Percentiles rank a stretch among this genome's conserved stretches.
phyloP scores from a whole-genome alignment of 2,888 invertebrate species.

The Nasonovia ribisnigri region DNA sequence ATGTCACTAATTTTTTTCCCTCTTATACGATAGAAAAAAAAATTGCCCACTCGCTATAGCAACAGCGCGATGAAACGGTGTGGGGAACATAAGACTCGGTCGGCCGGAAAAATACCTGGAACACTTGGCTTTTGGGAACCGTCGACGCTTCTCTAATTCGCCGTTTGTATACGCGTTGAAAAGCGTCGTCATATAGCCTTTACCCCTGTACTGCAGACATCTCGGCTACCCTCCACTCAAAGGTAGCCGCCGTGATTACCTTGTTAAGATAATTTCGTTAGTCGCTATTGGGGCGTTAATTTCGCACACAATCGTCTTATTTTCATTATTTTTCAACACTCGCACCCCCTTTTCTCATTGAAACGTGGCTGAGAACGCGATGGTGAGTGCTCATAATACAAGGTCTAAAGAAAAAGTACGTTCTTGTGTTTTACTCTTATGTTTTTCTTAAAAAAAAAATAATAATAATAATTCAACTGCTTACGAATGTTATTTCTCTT shows the following conservation, averaged over 20 bases:
- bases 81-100: slow-evolving; percentile 25
- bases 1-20: background rate
- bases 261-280: slow-evolving; percentile 62
- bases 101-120: slow-evolving; percentile 53
- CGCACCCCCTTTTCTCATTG: background rate
- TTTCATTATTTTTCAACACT: slow-evolving; percentile 31
- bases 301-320: slow-evolving; percentile 44
- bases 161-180: slow-evolving; percentile 23
- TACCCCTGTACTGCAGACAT: slow-evolving; percentile 14
- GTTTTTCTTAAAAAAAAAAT: slow-evolving; percentile 19
- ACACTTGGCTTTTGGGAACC: slow-evolving; percentile 38
- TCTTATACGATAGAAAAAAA: background rate
- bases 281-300: slow-evolving; percentile 57
- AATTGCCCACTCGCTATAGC: background rate
- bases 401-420: slow-evolving; percentile 9
- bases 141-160: slow-evolving; percentile 60
- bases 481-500: slow-evolving; percentile 5
- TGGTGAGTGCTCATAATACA: background rate
- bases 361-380: background rate
- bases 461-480: background rate
- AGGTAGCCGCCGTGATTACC: slow-evolving; percentile 42
- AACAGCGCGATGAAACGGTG: background rate
- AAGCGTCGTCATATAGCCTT: slow-evolving; percentile 16
- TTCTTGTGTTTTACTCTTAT: slow-evolving; percentile 17
- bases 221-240: background rate